A percentile compares a stretch with the other conserved stretches of the same genome.
These are phyloP conservation scores for Coregonus suidteri DNA, from an alignment of 2,797 vertebrate genomes.

Conservation along the genomic window DNA sequence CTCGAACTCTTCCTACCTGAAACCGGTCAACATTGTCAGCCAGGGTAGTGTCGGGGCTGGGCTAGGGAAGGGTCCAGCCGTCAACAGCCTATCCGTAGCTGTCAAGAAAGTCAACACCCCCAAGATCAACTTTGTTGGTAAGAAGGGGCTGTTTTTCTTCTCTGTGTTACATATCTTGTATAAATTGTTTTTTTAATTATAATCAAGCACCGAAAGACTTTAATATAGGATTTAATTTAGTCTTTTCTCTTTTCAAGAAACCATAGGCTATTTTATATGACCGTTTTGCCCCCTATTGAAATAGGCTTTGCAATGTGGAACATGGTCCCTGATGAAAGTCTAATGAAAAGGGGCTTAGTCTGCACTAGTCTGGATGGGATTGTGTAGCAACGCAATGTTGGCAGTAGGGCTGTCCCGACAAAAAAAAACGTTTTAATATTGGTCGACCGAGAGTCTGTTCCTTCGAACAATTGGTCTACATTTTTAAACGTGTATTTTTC, in stretches of 20 bases:
- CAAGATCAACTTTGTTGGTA: conserved; percentile 98
- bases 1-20: conserved; percentile 78
- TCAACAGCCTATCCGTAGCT: conserved; percentile 61
- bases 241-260: not conserved
- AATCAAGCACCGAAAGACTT: not conserved
- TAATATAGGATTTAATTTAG: not conserved
- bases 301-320: not conserved
- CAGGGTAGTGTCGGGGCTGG: conserved; percentile 52
- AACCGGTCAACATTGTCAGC: conserved; percentile 77
- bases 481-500: too few species aligned
- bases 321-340: not conserved
- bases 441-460: too few species aligned
- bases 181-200: too few species aligned
- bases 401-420: too few species aligned
- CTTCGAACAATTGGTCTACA: too few species aligned
- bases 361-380: not conserved
- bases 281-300: not conserved
- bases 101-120: conserved; percentile 91
- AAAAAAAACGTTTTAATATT: too few species aligned
- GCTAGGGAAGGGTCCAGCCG: conserved; percentile 70
- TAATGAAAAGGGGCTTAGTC: not conserved
- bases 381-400: too few species aligned
- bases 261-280: not conserved
- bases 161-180: too few species aligned
- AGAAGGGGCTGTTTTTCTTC: conserved; percentile 55